Base-by-base conservation (phyloP, 1,140 invertebrate genomes). In the Drosophila santomea region DNA sequence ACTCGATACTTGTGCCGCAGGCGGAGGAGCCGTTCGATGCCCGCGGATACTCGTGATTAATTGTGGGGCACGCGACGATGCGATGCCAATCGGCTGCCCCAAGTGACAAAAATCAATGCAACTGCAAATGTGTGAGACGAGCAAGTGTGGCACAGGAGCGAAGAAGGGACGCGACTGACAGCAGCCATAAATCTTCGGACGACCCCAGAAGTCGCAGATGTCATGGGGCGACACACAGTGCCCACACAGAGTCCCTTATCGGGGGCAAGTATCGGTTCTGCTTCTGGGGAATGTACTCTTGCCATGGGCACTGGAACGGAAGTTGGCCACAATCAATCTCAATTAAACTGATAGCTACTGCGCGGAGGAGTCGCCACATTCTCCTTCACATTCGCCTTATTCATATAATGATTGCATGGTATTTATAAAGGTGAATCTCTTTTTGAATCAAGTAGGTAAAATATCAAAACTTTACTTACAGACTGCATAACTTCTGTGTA, bases 21-120 rank as follows among this genome's bases (percentile, higher is more conserved):
- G 23, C 20, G 23, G 45, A 47, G 45, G 45, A 39, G 38, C 38
- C 38, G 38, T 14, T 17, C 20, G 44, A 47, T 47, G 11, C 15
- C 32, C 32, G n/a, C 15, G 28, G 60, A 36, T 64, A 68, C 59
- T 52, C 17, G 52, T 80, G 80, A 83, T 83, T 83, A 85, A 83
- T 83, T 85, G 81, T 35, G 12, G 43, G 72, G 64, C 80, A 83
- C 80, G 80, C 80, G 80, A 61, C 74, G 74, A 59, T 38, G 48
- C 76, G 80, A 83, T 83, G 80, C 80, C 80, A 80, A 83, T 83
- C 80, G 71, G 14, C 44, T 48, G 62, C 39, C 71, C 73, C 74
- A 64, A 83, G 80, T 83, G 80, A 83, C 80, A 83, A 83, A 83
- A 85, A 85, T 85, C 82, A 85, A 85, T 85, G 77, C 78, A 71